A percentile compares a stretch with the other conserved stretches of the same genome.
Evolutionary conservation across 2,888 invertebrate genomes (phyloP).

Genomic region (Holacanthella duospinosa): DNA sequence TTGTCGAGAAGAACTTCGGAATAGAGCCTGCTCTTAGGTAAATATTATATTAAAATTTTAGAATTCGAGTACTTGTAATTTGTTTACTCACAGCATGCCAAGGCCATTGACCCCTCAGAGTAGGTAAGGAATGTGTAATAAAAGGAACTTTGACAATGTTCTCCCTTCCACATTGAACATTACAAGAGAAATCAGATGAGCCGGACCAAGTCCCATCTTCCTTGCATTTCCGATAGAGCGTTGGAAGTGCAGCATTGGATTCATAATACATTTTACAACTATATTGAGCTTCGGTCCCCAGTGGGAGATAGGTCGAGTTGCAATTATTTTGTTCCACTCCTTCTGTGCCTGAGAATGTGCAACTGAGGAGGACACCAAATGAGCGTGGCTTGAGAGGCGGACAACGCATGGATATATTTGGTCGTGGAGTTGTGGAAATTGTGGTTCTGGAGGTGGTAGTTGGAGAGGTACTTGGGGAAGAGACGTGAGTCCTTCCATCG

Average conservation of each 20-base stretch:
- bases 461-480: background rate
- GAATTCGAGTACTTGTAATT: too few relatives aligned
- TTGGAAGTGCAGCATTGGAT: slow-evolving; percentile 18
- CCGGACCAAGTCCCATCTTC: slow-evolving; percentile 32
- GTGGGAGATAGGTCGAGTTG: background rate
- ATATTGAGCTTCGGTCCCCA: slow-evolving; percentile 30
- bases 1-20: background rate
- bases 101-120: slow-evolving; percentile 53
- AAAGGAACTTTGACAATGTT: slow-evolving; percentile 24
- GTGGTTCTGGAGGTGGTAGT: background rate
- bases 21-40: background rate
- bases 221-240: slow-evolving; percentile 27
- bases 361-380: background rate
- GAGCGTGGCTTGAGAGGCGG: background rate
- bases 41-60: slow-evolving; percentile 3
- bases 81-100: slow-evolving; percentile 52
- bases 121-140: slow-evolving; percentile 24
- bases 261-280: slow-evolving; percentile 28
- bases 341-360: background rate
- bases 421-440: background rate
- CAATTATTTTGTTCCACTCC: slow-evolving; percentile 5
- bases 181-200: slow-evolving; percentile 23
- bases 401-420: background rate
- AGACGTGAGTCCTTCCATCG: background rate
- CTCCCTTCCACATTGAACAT: slow-evolving; percentile 26